phyloP scores from a whole-genome alignment of 2,797 vertebrate genomes.

The Gephyroberyx darwinii region DNA sequence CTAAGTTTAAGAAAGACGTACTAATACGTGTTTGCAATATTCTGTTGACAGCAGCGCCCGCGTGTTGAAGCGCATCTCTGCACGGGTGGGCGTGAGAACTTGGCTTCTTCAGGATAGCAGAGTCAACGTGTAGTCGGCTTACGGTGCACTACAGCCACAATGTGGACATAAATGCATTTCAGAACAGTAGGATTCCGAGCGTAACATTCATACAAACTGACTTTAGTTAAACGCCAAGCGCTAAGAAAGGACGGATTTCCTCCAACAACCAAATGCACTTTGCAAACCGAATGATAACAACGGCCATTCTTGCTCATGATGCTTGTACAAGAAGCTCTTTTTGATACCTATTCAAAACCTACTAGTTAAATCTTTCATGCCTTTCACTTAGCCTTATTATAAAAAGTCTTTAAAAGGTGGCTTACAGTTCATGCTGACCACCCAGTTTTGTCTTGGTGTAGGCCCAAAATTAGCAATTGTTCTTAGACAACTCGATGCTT shows the following conservation, averaged over 20 bases:
- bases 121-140: slow-evolving; percentile 40
- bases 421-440: slow-evolving; percentile 9
- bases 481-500: slow-evolving; percentile 66
- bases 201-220: not conserved
- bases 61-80: slow-evolving; percentile 70
- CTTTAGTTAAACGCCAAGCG: slow-evolving; percentile 8
- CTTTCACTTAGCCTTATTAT: slow-evolving; percentile 11
- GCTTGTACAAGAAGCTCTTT: slow-evolving; percentile 13
- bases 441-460: slow-evolving; percentile 5
- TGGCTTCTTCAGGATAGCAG: slow-evolving; percentile 45
- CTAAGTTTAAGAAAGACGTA: not conserved
- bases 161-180: not conserved
- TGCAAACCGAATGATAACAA: slow-evolving; percentile 54
- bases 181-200: accelerated
- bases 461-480: slow-evolving; percentile 56
- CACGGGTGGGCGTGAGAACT: slow-evolving; percentile 81
- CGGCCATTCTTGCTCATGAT: slow-evolving; percentile 30
- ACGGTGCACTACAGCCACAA: not conserved
- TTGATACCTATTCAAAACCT: slow-evolving; percentile 17
- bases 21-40: slow-evolving; percentile 25
- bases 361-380: not conserved
- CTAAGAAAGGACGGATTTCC: not conserved
- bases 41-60: slow-evolving; percentile 77
- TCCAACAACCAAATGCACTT: slow-evolving; percentile 13
- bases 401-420: slow-evolving; percentile 5